These are phyloP conservation scores for Tetragonula carbonaria DNA, from an alignment of 2,888 invertebrate genomes.

Conservation along the genomic window DNA sequence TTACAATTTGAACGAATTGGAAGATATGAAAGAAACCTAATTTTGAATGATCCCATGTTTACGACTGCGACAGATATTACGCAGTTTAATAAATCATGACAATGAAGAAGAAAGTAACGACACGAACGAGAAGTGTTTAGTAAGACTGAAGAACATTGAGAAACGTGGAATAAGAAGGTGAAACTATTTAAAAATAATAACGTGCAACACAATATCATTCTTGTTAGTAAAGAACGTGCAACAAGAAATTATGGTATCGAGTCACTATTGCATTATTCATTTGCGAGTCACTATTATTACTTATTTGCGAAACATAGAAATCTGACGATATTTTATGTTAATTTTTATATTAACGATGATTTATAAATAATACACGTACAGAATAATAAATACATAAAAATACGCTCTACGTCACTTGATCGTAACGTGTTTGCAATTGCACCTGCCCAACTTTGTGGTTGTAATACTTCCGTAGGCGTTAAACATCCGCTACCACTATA, in stretches of 20 bases:
- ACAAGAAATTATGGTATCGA: background rate
- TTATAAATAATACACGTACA: constrained; percentile 65
- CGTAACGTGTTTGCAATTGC: constrained; percentile 54
- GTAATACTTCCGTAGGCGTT: constrained; percentile 44
- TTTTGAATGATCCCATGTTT: background rate
- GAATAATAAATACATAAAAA: constrained; percentile 65
- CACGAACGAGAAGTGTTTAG: background rate
- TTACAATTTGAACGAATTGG: background rate
- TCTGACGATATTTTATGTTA: constrained; percentile 15
- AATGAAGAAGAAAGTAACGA: background rate
- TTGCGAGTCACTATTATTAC: background rate
- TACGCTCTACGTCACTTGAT: constrained; percentile 34
- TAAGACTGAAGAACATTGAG: background rate
- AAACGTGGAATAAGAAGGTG: constrained; percentile 7
- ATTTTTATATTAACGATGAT: constrained; percentile 39
- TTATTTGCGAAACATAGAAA: constrained; percentile 11
- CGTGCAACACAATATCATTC: background rate
- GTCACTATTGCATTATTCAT: constrained; percentile 34
- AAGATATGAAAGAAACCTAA: background rate
- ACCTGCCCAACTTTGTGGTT: constrained; percentile 57
- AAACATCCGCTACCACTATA: background rate
- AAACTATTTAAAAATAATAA: background rate
- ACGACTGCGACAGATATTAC: background rate
- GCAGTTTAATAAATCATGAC: background rate
- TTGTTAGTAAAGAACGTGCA: background rate